These are phyloP conservation scores for Drosophila lutescens DNA, from an alignment of 2,888 invertebrate species.

Conservation along the genomic window DNA sequence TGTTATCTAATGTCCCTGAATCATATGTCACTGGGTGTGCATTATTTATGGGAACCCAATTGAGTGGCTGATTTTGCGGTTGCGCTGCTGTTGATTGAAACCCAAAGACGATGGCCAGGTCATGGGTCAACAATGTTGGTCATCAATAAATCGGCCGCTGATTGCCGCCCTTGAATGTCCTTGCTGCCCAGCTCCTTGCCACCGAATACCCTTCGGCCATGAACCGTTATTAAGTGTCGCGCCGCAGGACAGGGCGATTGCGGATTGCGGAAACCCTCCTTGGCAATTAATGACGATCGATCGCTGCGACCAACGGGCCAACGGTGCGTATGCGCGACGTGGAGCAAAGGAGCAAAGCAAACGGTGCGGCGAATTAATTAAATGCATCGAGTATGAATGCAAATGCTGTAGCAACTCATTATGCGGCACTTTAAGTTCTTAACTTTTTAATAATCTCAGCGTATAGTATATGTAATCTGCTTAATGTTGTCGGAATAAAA, in stretches of 20 bases:
- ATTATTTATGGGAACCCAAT: slow-evolving; percentile 31
- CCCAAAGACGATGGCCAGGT: slow-evolving; percentile 41
- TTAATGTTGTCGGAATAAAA: slow-evolving; percentile 45
- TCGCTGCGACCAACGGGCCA: slow-evolving; percentile 14
- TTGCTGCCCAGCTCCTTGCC: background rate
- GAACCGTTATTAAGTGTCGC: slow-evolving; percentile 56
- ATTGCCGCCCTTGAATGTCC: slow-evolving; percentile 26
- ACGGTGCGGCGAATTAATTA: slow-evolving; percentile 59
- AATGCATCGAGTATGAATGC: slow-evolving; percentile 62
- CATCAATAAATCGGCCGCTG: slow-evolving; percentile 48
- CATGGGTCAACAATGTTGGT: slow-evolving; percentile 22
- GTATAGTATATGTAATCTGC: slow-evolving; percentile 40
- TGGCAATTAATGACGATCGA: slow-evolving; percentile 57
- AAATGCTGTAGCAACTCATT: slow-evolving; percentile 71
- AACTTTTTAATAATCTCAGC: slow-evolving; percentile 67
- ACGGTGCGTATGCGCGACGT: slow-evolving; percentile 49
- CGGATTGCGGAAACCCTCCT: slow-evolving; percentile 31
- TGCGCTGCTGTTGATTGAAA: slow-evolving; percentile 68
- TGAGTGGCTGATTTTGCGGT: slow-evolving; percentile 65
- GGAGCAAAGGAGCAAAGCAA: slow-evolving; percentile 14
- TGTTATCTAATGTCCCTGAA: background rate
- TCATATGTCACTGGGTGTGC: slow-evolving; percentile 27
- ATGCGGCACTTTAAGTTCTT: slow-evolving; percentile 66
- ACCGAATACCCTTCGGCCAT: slow-evolving; percentile 11
- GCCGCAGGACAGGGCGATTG: slow-evolving; percentile 56